Evolutionary conservation across 53 echinoderm and acorn worm species (phyloP).

Genomic region (Echinarachnius parma): DNA sequence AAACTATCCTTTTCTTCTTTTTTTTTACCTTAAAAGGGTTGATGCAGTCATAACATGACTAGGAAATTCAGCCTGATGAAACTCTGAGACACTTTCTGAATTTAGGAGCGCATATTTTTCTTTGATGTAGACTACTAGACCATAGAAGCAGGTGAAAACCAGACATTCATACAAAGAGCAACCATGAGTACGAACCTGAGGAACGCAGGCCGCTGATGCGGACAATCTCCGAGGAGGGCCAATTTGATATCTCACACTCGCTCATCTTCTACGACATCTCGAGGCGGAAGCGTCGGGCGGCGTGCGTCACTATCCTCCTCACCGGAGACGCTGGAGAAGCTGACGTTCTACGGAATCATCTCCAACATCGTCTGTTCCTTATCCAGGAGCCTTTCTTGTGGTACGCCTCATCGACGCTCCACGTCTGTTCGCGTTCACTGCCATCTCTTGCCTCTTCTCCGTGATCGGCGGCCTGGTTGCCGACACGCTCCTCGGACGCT

Average conservation of each 20-base stretch:
- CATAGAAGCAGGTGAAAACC: too few species aligned
- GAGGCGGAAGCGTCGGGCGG: conserved; percentile 40
- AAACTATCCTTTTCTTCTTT: too few species aligned
- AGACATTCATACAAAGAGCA: too few species aligned
- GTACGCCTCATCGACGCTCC: too few species aligned
- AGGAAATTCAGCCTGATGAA: too few species aligned
- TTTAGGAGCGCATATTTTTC: too few species aligned
- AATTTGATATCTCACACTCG: conserved; percentile 9
- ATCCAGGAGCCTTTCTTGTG: too few species aligned
- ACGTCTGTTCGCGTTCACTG: conserved; percentile 52
- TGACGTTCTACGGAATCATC: conserved; percentile 81
- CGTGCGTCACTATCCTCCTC: conserved; percentile 68
- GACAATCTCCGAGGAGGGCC: conserved; percentile 36
- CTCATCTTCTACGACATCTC: conserved; percentile 46
- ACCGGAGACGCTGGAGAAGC: conserved; percentile 78
- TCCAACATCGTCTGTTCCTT: conserved; percentile 81
- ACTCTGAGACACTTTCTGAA: too few species aligned
- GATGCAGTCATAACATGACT: too few species aligned
- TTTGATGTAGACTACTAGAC: too few species aligned
- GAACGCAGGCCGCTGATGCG: conserved; percentile 18
- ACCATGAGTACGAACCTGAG: conserved; percentile 44
- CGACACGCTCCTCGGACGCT: conserved; percentile 77
- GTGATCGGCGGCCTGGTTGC: conserved; percentile 79
- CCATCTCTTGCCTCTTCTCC: conserved; percentile 66
- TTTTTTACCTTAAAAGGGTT: too few species aligned